A percentile compares a stretch with the other conserved stretches of the same genome.
Evolutionary conservation across 2,797 vertebrate species (phyloP).

Genomic region (Natrix natrix): DNA sequence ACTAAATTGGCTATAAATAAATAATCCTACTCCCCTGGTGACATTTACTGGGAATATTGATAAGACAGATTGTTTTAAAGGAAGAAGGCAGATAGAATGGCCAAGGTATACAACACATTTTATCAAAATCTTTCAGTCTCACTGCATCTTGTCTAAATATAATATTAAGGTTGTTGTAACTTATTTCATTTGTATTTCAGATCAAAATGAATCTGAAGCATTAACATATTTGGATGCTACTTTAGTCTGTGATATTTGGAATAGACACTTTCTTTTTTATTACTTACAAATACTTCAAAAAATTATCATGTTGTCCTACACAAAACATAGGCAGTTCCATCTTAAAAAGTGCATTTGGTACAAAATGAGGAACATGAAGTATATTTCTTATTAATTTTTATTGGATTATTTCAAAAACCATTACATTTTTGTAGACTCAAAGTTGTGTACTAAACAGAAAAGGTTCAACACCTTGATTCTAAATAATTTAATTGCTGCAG

Average conservation of each 20-base stretch:
- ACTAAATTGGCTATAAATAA: conserved; percentile 56
- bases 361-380: not conserved
- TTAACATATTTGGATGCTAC: not conserved
- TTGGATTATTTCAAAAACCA: not conserved
- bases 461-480: not conserved
- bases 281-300: not conserved
- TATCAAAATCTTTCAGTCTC: not conserved
- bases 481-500: not conserved
- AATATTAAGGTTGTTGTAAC: not conserved
- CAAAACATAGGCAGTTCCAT: not conserved
- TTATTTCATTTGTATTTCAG: not conserved
- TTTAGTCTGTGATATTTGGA: not conserved
- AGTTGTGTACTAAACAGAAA: not conserved
- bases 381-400: not conserved
- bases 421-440: not conserved
- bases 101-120: not conserved
- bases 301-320: not conserved
- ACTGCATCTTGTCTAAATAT: not conserved
- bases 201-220: not conserved
- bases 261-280: not conserved
- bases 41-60: conserved; percentile 52
- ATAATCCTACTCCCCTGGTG: conserved; percentile 36
- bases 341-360: not conserved
- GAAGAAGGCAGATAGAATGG: not conserved
- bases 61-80: conserved; percentile 26